Base-by-base conservation (phyloP, 2,797 vertebrate genomes). In the Babyrousa celebensis region DNA sequence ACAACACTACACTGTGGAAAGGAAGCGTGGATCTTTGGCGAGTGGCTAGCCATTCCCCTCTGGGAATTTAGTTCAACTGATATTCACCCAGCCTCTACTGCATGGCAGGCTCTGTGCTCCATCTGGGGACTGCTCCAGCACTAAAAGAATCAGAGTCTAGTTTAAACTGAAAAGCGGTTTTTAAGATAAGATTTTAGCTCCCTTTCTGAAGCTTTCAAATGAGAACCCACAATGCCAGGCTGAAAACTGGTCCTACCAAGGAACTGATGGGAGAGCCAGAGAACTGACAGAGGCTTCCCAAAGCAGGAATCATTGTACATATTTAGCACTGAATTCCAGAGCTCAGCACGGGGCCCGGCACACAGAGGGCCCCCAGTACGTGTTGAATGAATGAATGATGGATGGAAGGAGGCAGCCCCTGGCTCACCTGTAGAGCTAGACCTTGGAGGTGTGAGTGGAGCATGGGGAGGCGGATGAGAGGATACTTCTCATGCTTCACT, bases 151-250 rank as follows among this genome's bases (percentile, higher is more conserved):
- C 68, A 18, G 15, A 72, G n/a, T 62, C 79, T 52, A 25, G 17
- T 75, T 56, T 27, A 63, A 74, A 74, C 5, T 56, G 54, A 85
- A 87, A 94, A 82, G 68, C 7, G 58, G 27, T 52, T 78, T 25
- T 52, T 17, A 85, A 67, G 58, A 60, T 40, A 43, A 4, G 29
- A 15, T 12, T 23, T 32, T 27, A 62, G 40, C n/a, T 78, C 11
- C 54, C 79, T 72, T 60, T 87, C 82, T 72, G 48, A 87, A 63
- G 58, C 60, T 72, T 84, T 58, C 71, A 78, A 86, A 52, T 32
- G 58, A 43, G 29, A 52, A 23, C 54, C 62, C 21, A 1, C 79
- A 70, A 83, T 29, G 12, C 48, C 70, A 54, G 16, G 6, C 25
- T 43, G 60, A 72, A 52, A 71, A 62, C 21, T 17, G 5, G 17